A percentile compares a stretch with the other conserved stretches of the same genome.
phyloP scores from a whole-genome alignment of 2,113 vertebrate species.

The Lampris megalopsis region DNA sequence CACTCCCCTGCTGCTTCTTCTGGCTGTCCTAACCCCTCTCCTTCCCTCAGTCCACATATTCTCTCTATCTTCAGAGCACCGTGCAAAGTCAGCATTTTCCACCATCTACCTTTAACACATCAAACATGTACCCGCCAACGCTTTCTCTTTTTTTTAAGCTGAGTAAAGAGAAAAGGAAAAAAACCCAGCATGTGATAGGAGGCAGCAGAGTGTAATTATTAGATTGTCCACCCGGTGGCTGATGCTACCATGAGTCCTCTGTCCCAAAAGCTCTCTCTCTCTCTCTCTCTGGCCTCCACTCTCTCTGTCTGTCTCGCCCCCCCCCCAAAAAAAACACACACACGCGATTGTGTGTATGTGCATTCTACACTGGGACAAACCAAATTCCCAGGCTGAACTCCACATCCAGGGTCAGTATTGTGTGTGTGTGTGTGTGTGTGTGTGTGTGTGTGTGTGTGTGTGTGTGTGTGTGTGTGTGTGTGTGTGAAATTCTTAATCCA shows the following conservation, averaged over 20 bases:
- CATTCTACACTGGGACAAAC: slow-evolving; percentile 13
- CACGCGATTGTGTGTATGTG: too few species aligned
- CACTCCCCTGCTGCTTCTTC: neutral
- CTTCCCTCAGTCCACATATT: slow-evolving; percentile 39
- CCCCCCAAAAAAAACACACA: too few species aligned
- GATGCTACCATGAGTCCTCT: slow-evolving; percentile 21
- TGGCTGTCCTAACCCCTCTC: slow-evolving; percentile 18
- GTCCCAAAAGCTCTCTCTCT: neutral
- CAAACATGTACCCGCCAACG: slow-evolving; percentile 70
- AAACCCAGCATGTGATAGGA: slow-evolving; percentile 27
- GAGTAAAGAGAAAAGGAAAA: slow-evolving; percentile 46
- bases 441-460: too few species aligned
- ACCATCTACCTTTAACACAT: slow-evolving; percentile 76
- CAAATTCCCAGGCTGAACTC: slow-evolving; percentile 23
- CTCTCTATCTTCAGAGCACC: slow-evolving; percentile 62
- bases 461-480: too few species aligned
- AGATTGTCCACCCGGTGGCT: slow-evolving; percentile 47
- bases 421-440: slow-evolving; percentile 1
- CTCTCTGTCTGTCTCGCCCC: neutral
- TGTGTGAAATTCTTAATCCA: slow-evolving; percentile 17
- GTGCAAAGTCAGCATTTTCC: slow-evolving; percentile 80
- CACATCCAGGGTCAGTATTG: slow-evolving; percentile 34
- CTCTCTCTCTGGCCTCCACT: neutral
- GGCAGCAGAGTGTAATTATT: slow-evolving; percentile 40
- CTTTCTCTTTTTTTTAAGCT: slow-evolving; percentile 63